Conservation (phyloP, 2,888 invertebrate genomes). For the Drosophila hamatofila region DNA sequence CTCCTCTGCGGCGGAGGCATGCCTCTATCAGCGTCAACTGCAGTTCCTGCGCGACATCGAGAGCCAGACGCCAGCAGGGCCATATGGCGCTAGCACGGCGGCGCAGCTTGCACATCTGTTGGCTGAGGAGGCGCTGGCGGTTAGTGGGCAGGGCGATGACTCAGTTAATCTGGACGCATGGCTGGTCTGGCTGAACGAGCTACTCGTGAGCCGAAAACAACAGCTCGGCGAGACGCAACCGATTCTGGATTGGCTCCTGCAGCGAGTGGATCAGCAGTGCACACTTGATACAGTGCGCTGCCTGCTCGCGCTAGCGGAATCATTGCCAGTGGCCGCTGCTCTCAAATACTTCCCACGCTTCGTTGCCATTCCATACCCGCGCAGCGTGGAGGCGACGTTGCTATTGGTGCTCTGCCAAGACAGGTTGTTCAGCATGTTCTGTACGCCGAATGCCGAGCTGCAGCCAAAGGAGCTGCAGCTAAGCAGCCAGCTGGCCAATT, state of each 20-base stretch:
- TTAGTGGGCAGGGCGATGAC: slow-evolving; percentile 10
- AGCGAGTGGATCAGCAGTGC: slow-evolving; percentile 6
- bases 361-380: slow-evolving; percentile 18
- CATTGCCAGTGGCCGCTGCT: slow-evolving; percentile 4
- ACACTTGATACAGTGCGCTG: slow-evolving; percentile 24
- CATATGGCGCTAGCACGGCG: slow-evolving; percentile 33
- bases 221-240: slow-evolving; percentile 32
- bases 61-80: slow-evolving; percentile 2
- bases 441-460: background rate
- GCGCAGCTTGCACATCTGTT: slow-evolving; percentile 51
- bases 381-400: slow-evolving; percentile 21
- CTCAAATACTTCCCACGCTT: slow-evolving; percentile 19
- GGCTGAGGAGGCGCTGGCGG: slow-evolving; percentile 19
- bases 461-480: slow-evolving; percentile 17
- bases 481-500: slow-evolving; percentile 30
- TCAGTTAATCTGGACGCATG: slow-evolving; percentile 34
- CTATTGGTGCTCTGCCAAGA: slow-evolving; percentile 49
- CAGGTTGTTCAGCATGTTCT: slow-evolving; percentile 17
- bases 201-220: slow-evolving; percentile 35
- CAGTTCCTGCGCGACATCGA: slow-evolving; percentile 44
- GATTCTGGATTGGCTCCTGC: slow-evolving; percentile 51
- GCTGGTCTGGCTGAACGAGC: slow-evolving; percentile 61
- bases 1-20: slow-evolving; percentile 10
- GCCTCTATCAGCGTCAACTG: slow-evolving; percentile 42
- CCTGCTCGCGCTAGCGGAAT: slow-evolving; percentile 36